Evolutionary conservation across 2,113 vertebrate species (phyloP).

Genomic region (Dicrurus megarhynchus): DNA sequence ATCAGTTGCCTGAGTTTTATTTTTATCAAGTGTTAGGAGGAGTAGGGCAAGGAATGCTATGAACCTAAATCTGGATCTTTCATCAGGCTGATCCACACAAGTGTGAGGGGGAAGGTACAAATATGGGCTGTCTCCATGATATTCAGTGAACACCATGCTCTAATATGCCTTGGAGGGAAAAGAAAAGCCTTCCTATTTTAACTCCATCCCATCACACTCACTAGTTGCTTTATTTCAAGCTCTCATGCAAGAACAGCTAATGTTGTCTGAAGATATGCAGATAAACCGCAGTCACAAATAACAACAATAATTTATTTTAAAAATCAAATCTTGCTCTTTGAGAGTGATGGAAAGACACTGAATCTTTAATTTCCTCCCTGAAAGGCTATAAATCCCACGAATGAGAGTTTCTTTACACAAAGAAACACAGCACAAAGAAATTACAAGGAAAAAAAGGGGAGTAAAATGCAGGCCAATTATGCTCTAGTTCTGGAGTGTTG

Average conservation of each 20-base stretch:
- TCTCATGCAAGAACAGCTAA: neutral
- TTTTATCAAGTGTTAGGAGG: constrained; percentile 27
- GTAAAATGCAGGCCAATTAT: constrained; percentile 53
- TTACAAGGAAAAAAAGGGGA: constrained; percentile 34
- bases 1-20: constrained; percentile 29
- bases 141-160: neutral
- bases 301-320: constrained; percentile 3
- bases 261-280: neutral
- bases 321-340: constrained; percentile 23
- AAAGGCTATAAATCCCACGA: constrained; percentile 39
- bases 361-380: constrained; percentile 36
- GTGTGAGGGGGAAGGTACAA: neutral
- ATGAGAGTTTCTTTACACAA: constrained; percentile 51
- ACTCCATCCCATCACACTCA: neutral
- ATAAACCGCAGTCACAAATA: neutral
- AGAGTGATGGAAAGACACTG: constrained; percentile 1
- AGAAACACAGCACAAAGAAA: constrained; percentile 63
- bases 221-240: neutral
- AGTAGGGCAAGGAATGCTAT: constrained; percentile 10
- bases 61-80: constrained; percentile 27
- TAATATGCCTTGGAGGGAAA: neutral
- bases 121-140: neutral
- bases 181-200: constrained; percentile 21
- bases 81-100: constrained; percentile 4
- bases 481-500: constrained; percentile 49